Evolutionary conservation across 2,797 vertebrate species (phyloP).

Genomic region (Sebastes goodei): DNA sequence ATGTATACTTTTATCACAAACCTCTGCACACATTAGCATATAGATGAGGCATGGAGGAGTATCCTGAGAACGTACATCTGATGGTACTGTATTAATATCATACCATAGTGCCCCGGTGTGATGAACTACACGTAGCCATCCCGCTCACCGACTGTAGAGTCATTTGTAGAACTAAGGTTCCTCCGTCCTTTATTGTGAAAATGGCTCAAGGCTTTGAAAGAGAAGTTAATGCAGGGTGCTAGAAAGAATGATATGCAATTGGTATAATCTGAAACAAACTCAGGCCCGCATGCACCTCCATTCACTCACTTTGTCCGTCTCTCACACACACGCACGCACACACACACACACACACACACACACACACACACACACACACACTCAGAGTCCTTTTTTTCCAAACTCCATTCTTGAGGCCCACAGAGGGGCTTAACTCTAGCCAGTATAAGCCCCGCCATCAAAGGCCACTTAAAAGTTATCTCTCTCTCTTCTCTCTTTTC

Average conservation of each 20-base stretch:
- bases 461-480: constrained; percentile 66
- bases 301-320: constrained; percentile 15
- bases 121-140: constrained; percentile 5
- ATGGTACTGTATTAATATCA: constrained; percentile 28
- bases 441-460: constrained; percentile 64
- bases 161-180: neutral
- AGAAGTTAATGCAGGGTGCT: constrained; percentile 2
- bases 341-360: neutral
- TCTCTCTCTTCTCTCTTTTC: constrained; percentile 35
- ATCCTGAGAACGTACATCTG: constrained; percentile 16
- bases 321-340: neutral
- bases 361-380: neutral
- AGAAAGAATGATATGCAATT: constrained; percentile 21
- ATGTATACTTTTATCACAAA: constrained; percentile 26
- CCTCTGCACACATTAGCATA: constrained; percentile 57
- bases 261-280: constrained; percentile 36
- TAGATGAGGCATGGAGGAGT: constrained; percentile 46
- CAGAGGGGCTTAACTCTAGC: constrained; percentile 58
- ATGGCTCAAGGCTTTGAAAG: constrained; percentile 14
- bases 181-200: constrained; percentile 18
- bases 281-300: neutral
- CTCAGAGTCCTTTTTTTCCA: constrained; percentile 6
- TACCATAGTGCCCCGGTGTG: constrained; percentile 6
- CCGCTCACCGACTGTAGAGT: neutral
- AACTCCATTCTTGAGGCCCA: constrained; percentile 39